A percentile compares a stretch with the other conserved stretches of the same genome.
phyloP scores from a whole-genome alignment of 2,888 invertebrate species.

The Stictocephala bisonia region DNA sequence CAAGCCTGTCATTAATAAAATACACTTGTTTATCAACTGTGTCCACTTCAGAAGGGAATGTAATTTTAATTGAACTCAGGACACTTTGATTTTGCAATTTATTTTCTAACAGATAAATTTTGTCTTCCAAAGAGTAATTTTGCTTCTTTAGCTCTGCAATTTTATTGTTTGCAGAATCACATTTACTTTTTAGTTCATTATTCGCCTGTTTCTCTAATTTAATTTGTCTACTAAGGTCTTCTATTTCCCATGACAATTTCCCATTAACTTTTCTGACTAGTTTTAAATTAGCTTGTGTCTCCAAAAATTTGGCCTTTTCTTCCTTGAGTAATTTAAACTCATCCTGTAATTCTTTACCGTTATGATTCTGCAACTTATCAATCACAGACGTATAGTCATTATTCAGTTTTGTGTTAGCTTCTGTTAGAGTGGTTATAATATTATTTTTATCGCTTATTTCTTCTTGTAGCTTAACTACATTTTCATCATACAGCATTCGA shows the following conservation, averaged over 20 bases:
- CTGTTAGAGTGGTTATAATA: neutral
- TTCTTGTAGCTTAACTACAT: conserved; percentile 25
- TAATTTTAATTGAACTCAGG: conserved; percentile 17
- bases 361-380: neutral
- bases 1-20: conserved; percentile 8
- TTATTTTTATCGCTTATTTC: neutral
- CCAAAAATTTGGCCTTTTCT: neutral
- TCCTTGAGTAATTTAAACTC: neutral
- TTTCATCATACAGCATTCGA: conserved; percentile 28
- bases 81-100: conserved; percentile 1
- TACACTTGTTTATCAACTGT: conserved; percentile 21
- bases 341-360: neutral
- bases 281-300: neutral
- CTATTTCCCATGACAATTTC: conserved; percentile 24
- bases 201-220: conserved; percentile 15
- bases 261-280: neutral
- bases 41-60: neutral
- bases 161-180: conserved; percentile 2
- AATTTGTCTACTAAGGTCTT: conserved; percentile 20
- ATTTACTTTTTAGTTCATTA: neutral
- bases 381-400: too few relatives aligned
- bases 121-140: conserved; percentile 16
- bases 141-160: conserved; percentile 1
- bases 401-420: neutral
- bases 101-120: conserved; percentile 12